These are phyloP conservation scores for Hormiphora californensis DNA, from an alignment of 37 sponge, comb jelly and placozoan species.

Conservation along the genomic window DNA sequence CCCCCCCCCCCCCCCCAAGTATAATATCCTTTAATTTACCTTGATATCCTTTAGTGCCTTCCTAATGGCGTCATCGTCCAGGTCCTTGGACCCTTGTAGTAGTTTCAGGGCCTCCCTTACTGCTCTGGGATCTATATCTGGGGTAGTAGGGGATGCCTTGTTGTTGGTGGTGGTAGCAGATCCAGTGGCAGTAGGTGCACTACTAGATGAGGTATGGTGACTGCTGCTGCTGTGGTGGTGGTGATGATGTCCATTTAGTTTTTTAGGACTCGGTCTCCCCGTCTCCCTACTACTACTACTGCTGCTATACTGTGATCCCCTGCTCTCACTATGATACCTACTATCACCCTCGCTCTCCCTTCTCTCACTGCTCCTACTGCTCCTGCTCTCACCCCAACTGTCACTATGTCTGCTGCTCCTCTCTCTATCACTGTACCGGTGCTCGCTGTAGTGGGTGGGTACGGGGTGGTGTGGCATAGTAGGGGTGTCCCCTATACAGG, in stretches of 20 bases:
- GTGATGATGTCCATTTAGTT: neutral
- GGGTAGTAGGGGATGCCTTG: neutral
- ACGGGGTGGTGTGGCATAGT: conserved; percentile 10
- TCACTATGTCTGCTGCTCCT: conserved; percentile 26
- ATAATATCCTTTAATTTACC: too few species aligned
- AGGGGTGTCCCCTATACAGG: neutral
- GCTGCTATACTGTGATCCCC: too few species aligned
- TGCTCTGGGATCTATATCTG: conserved; percentile 42
- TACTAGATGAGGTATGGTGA: too few species aligned
- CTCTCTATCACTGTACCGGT: neutral
- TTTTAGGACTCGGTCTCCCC: too few species aligned
- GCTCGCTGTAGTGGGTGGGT: neutral
- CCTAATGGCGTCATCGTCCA: conserved; percentile 37
- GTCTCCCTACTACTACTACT: too few species aligned
- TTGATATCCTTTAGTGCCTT: conserved; percentile 47
- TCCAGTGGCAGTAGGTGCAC: too few species aligned
- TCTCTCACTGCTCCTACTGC: too few species aligned
- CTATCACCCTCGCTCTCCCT: too few species aligned
- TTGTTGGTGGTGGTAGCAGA: too few species aligned
- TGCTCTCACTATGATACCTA: too few species aligned
- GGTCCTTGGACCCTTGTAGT: conserved; percentile 28
- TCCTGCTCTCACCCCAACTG: too few species aligned
- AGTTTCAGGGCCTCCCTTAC: conserved; percentile 23
- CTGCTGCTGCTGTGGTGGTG: neutral
- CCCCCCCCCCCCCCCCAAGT: too few species aligned